Base-by-base conservation (phyloP, 2,797 vertebrate genomes). In the Myotis pilosus region DNA sequence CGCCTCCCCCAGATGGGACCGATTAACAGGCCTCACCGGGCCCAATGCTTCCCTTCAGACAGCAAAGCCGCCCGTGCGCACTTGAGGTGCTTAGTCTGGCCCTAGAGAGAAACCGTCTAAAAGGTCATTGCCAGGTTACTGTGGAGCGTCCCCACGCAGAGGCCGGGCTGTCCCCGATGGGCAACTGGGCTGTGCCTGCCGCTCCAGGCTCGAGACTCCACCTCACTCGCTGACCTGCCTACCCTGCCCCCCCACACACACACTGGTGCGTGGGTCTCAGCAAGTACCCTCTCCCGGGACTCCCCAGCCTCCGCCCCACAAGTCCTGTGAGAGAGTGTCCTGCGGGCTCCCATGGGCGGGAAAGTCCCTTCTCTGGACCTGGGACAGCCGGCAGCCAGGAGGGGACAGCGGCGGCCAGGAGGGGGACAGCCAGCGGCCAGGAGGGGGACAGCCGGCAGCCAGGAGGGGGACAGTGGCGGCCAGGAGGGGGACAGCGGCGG, bases 171-270 rank as follows among this genome's bases (percentile, higher is more conserved):
- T 13, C 51, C 28, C 2, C 13, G 5, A 15, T 2, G 28, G 47
- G 1, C 2, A 8, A 8, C 1, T 6, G 0, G 25, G 17, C 4
- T 1, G 6, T 25, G 2, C 47, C 3, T 9, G 8, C 20, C 1
- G 47, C 47, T 49, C 47, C 19, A 8, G 51, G 51, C 51, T 8
- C 51, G 3, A 20, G 20, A 19, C 51, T 49, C 51, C 51, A 20
- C 51, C 51, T 2, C 41, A 44, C 41, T 44, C 41, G 41, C 41
- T 2, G 7, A 7, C 51, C 20, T 6, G 51, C 41, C 8, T 3
- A 3, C 55, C 3, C 62, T 38, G 36, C 36, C 36, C 3, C 36
- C 36, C 36, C 36, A 3, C 36, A 36, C 36, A 36, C 36, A 36
- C 36, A 36, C 36, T n/a, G 62, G 6, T 15, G 3, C 30, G 0